Evolutionary conservation across 1,140 invertebrate species (phyloP), one percentile per base, ranked within the genome.

Genomic region (Bathynomus jamesi): DNA sequence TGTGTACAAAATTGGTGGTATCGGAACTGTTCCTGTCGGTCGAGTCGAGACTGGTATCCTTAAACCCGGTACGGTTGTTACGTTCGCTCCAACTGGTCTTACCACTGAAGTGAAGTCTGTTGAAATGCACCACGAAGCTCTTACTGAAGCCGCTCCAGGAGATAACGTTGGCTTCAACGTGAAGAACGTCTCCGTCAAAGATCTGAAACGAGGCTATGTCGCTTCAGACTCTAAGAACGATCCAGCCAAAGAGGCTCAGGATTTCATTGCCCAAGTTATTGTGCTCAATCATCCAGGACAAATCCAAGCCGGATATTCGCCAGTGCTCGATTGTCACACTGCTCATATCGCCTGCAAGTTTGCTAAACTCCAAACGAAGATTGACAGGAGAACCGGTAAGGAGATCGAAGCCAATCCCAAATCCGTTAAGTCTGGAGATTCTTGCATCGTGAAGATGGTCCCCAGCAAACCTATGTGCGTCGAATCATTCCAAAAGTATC

Each of bases 111-210:
- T 99, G 10, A 99, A 99, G 83, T 99, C 96, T 24, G 96, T 99
- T 28, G 96, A 99, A 85, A 99, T 99, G 96, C 96, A 99, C 83
- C 96, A 99, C 86, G 96, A 98, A 86, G 91, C 95, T 67, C 85
- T 99, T 32, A 84, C 87, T 64, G 95, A 99, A 81, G 96, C 96
- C 78, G 87, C 94, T 73, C 96, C 96, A 66, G 96, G 96, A 75
- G 96, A 99, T 86, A 99, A 99, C 81, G 96, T 99, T 79, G 96
- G 96, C 80, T 99, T 99, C 86, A 99, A 99, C 87, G 94, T 99
- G 4, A 99, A 99, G 88, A 98, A 98, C 87, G 94, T 99, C 5
- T 96, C 96, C 5, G 94, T 99, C 32, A 99, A 99, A 85, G 96
- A 99, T 82, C 86, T 99, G 82, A 89, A 94, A 81, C 91, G 96